phyloP scores from a whole-genome alignment of 2,113 vertebrate species.

The Calidris pugnax region DNA sequence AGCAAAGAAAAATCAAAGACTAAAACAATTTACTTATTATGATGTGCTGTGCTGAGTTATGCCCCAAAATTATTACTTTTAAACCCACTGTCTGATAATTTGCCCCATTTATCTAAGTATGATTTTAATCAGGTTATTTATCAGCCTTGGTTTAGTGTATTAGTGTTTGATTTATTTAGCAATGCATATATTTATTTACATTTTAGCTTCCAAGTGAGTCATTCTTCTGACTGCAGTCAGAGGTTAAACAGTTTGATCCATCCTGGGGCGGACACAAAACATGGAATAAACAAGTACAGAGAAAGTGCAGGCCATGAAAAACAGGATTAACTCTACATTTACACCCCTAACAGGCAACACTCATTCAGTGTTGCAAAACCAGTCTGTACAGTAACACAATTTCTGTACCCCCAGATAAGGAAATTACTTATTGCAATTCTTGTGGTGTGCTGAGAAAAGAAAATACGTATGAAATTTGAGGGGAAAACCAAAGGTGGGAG shows the following conservation, averaged over 20 bases:
- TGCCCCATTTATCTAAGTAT: background rate
- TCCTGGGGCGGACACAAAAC: background rate
- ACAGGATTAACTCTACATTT: background rate
- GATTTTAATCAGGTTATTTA: conserved; percentile 19
- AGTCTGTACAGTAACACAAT: background rate
- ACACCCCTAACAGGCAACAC: background rate
- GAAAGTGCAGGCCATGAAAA: conserved; percentile 8
- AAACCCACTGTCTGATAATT: background rate
- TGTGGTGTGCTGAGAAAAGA: background rate
- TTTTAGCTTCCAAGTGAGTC: conserved; percentile 31
- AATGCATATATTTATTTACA: conserved; percentile 38
- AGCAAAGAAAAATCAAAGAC: background rate
- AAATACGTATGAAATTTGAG: background rate
- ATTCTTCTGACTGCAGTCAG: conserved; percentile 42
- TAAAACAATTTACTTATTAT: background rate
- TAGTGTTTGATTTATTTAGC: conserved; percentile 49
- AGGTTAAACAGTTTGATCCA: conserved; percentile 52
- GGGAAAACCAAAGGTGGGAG: background rate
- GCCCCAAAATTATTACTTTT: background rate
- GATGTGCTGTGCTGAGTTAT: background rate
- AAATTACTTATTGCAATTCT: background rate
- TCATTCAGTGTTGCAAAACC: conserved; percentile 2
- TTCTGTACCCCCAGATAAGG: background rate
- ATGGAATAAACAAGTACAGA: conserved; percentile 24
- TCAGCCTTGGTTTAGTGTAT: background rate